Conservation (phyloP, 1,140 invertebrate genomes). For the Ostrea denselamellosa region DNA sequence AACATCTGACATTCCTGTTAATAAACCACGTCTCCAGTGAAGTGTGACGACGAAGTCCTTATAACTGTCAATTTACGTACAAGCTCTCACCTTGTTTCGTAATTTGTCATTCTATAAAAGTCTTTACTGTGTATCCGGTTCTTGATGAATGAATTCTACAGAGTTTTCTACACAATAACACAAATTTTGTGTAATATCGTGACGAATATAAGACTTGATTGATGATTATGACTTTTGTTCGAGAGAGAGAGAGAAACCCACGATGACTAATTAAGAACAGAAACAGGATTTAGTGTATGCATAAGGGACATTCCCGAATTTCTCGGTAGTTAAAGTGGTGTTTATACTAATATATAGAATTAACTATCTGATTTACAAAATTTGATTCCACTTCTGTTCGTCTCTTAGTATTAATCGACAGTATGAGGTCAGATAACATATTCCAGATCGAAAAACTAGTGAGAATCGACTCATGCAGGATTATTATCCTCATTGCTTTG, state of each 20-base stretch:
- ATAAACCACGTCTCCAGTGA: background rate
- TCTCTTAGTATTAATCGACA: background rate
- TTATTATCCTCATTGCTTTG: background rate
- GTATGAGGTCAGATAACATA: background rate
- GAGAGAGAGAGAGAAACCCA: background rate
- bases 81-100: constrained; percentile 19
- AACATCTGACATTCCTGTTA: background rate
- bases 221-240: constrained; percentile 30
- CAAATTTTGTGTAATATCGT: constrained; percentile 25
- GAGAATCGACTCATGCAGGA: background rate
- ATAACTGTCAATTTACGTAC: constrained; percentile 25
- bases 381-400: constrained; percentile 17
- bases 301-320: constrained; percentile 11
- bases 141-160: constrained; percentile 33
- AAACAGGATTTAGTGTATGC: background rate
- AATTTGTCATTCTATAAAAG: constrained; percentile 12
- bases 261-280: background rate
- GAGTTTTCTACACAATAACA: constrained; percentile 26
- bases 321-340: background rate
- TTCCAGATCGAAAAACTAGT: background rate
- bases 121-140: constrained; percentile 6
- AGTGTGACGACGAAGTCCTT: background rate
- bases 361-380: constrained; percentile 17
- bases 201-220: constrained; percentile 12
- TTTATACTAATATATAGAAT: constrained; percentile 31